Base-by-base conservation (phyloP, 53 echinoderm and acorn worm species). In the Glandiceps talaboti region DNA sequence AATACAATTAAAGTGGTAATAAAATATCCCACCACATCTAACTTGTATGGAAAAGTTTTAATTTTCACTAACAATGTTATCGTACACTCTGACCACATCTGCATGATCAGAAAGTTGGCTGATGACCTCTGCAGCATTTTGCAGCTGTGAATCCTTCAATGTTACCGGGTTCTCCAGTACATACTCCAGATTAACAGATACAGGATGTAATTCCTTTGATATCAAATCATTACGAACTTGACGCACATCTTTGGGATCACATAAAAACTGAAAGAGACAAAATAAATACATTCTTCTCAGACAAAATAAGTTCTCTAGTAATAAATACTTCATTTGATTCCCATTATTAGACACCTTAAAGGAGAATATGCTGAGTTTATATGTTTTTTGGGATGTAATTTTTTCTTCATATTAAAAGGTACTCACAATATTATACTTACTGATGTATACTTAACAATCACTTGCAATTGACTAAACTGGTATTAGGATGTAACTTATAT, bases 171-270 rank as follows among this genome's bases (percentile, higher is more conserved):
- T 94, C 33, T 94, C 88, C 1, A 88, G 75, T 28, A 94, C 75
- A 64, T 80, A 94, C 20, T 94, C 91, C 1, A 94, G 77, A 1
- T 82, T 81, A 26, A 81, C 76, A 10, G 91, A 86, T 1, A 82
- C 86, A 30, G 83, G 76, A 20, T 28, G 28, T 30, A 83, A 81
- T n/a, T 82, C 81, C 25, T 79, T 73, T 12, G 75, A 82, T 14
- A 33, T 77, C 25, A 94, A 84, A 79, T 88, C 85, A 77, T 81
- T 83, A 76, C 94, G 74, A 0, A 94, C 91, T 25, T 64, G 27
- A 0, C 86, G 88, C 0, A 94, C 80, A 73, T 94, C 94, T 28
- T 82, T 79, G 30, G 86, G 86, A 75, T 94, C 94, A 88, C 94
- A 94, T 30, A 90, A 76, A 76, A 94, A 86, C 94, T 94, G 79